A percentile compares a stretch with the other conserved stretches of the same genome.
Conservation (phyloP, 1,140 invertebrate genomes). For the Adoxophyes honmai region DNA sequence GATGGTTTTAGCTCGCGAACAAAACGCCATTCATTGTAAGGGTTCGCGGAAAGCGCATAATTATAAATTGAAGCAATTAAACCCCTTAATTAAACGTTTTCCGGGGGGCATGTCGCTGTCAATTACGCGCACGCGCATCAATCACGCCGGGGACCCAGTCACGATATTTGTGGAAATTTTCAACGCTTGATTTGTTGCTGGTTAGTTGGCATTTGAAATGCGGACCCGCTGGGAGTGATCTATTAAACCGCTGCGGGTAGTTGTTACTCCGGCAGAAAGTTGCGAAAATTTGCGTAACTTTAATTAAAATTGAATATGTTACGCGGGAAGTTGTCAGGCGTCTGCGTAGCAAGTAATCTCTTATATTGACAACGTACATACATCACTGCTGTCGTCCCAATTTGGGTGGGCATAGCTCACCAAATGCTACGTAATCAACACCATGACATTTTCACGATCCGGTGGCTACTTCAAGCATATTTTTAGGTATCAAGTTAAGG, state of each 20-base stretch:
- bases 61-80: constrained; percentile 5
- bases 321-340: too few relatives aligned
- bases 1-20: neutral
- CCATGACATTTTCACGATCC: too few relatives aligned
- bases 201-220: neutral
- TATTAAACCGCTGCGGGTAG: neutral
- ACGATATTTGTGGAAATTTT: constrained; percentile 13
- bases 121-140: constrained; percentile 34
- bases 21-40: constrained; percentile 3
- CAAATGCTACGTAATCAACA: too few relatives aligned
- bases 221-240: neutral
- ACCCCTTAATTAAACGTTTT: constrained; percentile 1
- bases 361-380: too few relatives aligned
- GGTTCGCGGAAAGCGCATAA: neutral
- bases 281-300: neutral
- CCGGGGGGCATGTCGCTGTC: constrained; percentile 27
- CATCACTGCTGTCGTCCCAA: too few relatives aligned
- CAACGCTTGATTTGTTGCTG: constrained; percentile 1
- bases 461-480: too few relatives aligned
- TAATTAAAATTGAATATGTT: too few relatives aligned
- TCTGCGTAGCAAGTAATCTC: too few relatives aligned
- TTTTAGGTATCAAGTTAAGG: too few relatives aligned
- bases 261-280: neutral
- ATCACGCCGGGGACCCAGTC: constrained; percentile 20
- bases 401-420: too few relatives aligned